These are phyloP conservation scores for Calosoma granatense DNA, from an alignment of 1,140 invertebrate species.

Conservation along the genomic window DNA sequence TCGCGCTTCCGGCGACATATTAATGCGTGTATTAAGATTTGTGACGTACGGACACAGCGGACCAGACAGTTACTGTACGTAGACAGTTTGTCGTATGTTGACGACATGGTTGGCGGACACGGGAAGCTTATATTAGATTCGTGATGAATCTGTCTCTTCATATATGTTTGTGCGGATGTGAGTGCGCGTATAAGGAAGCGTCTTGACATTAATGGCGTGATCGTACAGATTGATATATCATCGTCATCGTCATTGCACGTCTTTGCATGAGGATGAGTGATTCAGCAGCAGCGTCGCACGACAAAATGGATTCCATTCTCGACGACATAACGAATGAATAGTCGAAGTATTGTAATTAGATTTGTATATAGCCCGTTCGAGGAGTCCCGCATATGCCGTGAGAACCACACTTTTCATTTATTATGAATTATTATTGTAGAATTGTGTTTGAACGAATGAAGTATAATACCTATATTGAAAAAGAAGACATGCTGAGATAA, in stretches of 20 bases:
- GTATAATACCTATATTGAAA: too few species aligned
- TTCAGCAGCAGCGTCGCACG: background rate
- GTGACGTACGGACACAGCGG: constrained; percentile 20
- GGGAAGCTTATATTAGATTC: too few species aligned
- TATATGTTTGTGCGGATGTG: too few species aligned
- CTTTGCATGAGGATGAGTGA: background rate
- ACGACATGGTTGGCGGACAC: background rate
- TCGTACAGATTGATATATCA: constrained; percentile 18
- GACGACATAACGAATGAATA: background rate
- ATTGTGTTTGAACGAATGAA: too few species aligned
- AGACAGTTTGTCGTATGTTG: background rate
- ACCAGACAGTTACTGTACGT: background rate
- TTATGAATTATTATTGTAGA: too few species aligned
- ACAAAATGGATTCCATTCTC: background rate
- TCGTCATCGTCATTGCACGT: background rate
- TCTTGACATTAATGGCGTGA: constrained; percentile 25
- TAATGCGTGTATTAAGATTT: constrained; percentile 34
- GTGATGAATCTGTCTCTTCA: background rate
- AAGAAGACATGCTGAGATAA: too few species aligned
- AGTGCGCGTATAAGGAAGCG: too few species aligned
- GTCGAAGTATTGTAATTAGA: background rate
- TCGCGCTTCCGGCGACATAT: constrained; percentile 33
- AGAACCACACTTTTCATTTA: too few species aligned
- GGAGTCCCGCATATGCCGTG: too few species aligned
- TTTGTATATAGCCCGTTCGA: too few species aligned